Evolutionary conservation across 2,113 vertebrate species (phyloP), one percentile per base, ranked within the genome.

Genomic region (Rhagologus leucostigma): DNA sequence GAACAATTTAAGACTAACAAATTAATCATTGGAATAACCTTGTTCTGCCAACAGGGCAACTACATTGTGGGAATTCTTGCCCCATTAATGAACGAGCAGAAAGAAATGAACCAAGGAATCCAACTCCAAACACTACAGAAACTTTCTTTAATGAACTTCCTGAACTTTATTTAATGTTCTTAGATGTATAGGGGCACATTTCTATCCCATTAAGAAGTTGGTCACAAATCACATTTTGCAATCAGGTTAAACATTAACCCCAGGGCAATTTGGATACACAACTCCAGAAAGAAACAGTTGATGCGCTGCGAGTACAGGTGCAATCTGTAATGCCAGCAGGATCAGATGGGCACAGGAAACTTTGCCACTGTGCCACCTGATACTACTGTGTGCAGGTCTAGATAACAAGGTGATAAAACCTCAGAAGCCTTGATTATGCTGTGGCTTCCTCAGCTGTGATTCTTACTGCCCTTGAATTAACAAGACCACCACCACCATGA

Each of bases 321-420:
- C 74, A 95, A 91, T 70, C 59, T 95, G 78, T 64, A 91, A 79
- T n/a, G 57, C 39, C 84, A 93, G 87, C 84, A 93, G 90, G 93
- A 95, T 95, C 91, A 93, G 75, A 93, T 90, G 93, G 85, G 35
- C 84, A 85, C n/a, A 80, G 63, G 46, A 91, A 75, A 77, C 64
- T 77, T 82, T 59, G 64, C 59, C 39, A 86, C 87, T 41, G 13
- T 50, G 23, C 63, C 85, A 83, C 78, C 55, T 96, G 89, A 96
- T 60, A 41, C n/a, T 62, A 22, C n/a, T n/a, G 20, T 13, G 67
- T 88, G 63, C 57, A 83, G 63, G 9, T 87, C 63, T 80, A 77
- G 63, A 85, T 27, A 91, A 47, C 27, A 84, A 76, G 62, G 63
- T 18, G 41, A 35, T n/a, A 89, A 95, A 95, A 89, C 6, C 33